These are phyloP conservation scores for Epicampocera succincta DNA, from an alignment of 2,888 invertebrate species.

Conservation along the genomic window DNA sequence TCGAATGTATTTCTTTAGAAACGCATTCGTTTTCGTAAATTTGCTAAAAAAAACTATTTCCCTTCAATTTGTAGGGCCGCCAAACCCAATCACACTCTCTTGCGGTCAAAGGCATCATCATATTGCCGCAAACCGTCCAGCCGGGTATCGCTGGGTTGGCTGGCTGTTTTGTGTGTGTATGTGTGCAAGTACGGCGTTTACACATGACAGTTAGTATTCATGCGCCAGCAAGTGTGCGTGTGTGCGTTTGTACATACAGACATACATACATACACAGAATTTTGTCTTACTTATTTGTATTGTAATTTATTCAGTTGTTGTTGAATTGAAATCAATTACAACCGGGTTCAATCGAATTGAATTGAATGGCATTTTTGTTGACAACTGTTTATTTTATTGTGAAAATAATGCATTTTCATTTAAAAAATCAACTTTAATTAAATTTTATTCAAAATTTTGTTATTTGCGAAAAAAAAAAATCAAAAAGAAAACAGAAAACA, in stretches of 20 bases:
- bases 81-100: too few species aligned
- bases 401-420: constrained; percentile 65
- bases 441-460: constrained; percentile 53
- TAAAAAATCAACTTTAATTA: constrained; percentile 65
- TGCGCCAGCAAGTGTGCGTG: neutral
- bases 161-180: neutral
- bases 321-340: constrained; percentile 69
- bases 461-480: too few species aligned
- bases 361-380: constrained; percentile 68
- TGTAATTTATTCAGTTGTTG: constrained; percentile 67
- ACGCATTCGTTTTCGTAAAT: too few species aligned
- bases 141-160: neutral
- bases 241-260: neutral
- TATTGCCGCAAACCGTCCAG: neutral
- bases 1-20: too few species aligned
- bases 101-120: too few species aligned
- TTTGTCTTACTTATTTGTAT: constrained; percentile 32
- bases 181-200: neutral
- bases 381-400: constrained; percentile 67
- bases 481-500: constrained; percentile 12
- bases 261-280: neutral
- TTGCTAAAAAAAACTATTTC: too few species aligned
- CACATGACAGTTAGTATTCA: neutral
- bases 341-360: constrained; percentile 69
- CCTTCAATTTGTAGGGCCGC: too few species aligned